Evolutionary conservation across 2,888 invertebrate species (phyloP).

Genomic region (Lobophora halterata): DNA sequence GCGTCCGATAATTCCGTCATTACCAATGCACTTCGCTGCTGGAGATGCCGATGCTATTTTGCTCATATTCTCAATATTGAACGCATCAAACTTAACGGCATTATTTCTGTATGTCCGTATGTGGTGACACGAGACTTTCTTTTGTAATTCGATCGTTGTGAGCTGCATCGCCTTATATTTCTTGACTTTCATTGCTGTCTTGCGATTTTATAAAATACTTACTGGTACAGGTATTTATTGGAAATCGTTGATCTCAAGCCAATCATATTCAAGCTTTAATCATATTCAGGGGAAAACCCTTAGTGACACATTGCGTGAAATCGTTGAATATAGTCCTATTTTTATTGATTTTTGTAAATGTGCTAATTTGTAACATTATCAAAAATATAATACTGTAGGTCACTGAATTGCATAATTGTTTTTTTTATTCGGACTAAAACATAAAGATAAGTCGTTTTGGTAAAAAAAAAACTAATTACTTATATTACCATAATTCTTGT

Average conservation of each 20-base stretch:
- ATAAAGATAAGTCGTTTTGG: too few relatives aligned
- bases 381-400: too few relatives aligned
- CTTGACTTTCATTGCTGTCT: constrained; percentile 55
- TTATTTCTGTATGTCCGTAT: constrained; percentile 47
- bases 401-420: too few relatives aligned
- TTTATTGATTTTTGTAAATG: too few relatives aligned
- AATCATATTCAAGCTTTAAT: neutral
- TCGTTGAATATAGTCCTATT: too few relatives aligned
- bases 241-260: constrained; percentile 1
- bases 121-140: constrained; percentile 58
- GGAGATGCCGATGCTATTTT: constrained; percentile 63
- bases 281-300: too few relatives aligned
- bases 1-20: constrained; percentile 66
- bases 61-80: constrained; percentile 42
- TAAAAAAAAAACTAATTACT: constrained; percentile 4
- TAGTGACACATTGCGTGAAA: neutral
- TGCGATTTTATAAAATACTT: constrained; percentile 18
- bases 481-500: constrained; percentile 21
- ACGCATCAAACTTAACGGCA: constrained; percentile 50
- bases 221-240: constrained; percentile 6
- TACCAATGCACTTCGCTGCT: constrained; percentile 70
- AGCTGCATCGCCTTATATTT: constrained; percentile 58
- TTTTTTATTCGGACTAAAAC: too few relatives aligned
- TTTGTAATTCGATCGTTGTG: constrained; percentile 63
- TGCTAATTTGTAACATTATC: too few relatives aligned